These are phyloP conservation scores for Yponomeuta cagnagella DNA, from an alignment of 2,888 invertebrate genomes.

Conservation along the genomic window DNA sequence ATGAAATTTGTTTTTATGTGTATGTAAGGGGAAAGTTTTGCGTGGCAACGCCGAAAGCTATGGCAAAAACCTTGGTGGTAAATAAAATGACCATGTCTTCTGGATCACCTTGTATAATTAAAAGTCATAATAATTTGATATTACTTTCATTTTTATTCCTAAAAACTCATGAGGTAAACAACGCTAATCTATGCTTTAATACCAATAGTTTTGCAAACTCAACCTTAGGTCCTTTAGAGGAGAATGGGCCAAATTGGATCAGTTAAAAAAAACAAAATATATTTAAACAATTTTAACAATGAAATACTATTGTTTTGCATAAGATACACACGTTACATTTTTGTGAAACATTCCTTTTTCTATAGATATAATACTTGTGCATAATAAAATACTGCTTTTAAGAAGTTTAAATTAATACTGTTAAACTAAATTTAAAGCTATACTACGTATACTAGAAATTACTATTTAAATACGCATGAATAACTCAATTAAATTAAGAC, in stretches of 20 bases:
- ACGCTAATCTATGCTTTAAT: constrained; percentile 64
- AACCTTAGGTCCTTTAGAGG: constrained; percentile 21
- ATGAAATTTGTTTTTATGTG: too few species aligned
- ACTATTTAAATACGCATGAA: constrained; percentile 57
- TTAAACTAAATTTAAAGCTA: constrained; percentile 57
- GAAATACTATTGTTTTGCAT: constrained; percentile 16
- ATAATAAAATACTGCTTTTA: constrained; percentile 39
- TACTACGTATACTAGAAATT: constrained; percentile 53
- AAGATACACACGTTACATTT: constrained; percentile 7
- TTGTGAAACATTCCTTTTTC: constrained; percentile 46
- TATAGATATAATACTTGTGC: constrained; percentile 34
- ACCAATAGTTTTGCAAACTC: constrained; percentile 55
- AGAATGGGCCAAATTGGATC: constrained; percentile 6
- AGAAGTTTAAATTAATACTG: constrained; percentile 35
- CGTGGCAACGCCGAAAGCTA: too few species aligned
- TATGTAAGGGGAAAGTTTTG: too few species aligned
- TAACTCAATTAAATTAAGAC: constrained; percentile 42
- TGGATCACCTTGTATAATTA: constrained; percentile 16
- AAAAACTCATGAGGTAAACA: constrained; percentile 74
- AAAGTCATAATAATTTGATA: constrained; percentile 36
- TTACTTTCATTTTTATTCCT: constrained; percentile 70
- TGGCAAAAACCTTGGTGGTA: too few species aligned
- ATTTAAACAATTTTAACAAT: not conserved
- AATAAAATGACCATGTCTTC: too few species aligned
- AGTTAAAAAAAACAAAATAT: not conserved